These are phyloP conservation scores for Scaptodrosophila lebanonensis DNA, from an alignment of 1,140 invertebrate genomes.

Conservation along the genomic window DNA sequence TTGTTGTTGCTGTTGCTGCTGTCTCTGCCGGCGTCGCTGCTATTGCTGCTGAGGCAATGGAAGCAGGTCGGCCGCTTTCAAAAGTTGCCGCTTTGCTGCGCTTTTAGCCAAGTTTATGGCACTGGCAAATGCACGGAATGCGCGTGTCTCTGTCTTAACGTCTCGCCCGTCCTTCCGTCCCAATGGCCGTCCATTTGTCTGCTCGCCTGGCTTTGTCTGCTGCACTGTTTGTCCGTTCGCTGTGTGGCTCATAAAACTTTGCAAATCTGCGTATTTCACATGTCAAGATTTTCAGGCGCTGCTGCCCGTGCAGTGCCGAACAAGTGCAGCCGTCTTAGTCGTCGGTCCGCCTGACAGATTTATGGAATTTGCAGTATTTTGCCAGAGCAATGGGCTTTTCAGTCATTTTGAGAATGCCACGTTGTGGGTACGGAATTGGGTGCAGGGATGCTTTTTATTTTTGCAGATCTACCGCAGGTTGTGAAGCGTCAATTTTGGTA, in stretches of 20 bases:
- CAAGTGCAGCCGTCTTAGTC: slow-evolving; percentile 57
- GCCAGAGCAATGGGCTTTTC: slow-evolving; percentile 16
- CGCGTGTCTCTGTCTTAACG: slow-evolving; percentile 9
- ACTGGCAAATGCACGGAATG: slow-evolving; percentile 69
- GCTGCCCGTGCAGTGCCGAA: slow-evolving; percentile 36
- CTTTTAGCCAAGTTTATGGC: slow-evolving; percentile 71
- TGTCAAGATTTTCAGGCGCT: slow-evolving; percentile 62
- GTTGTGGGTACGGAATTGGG: no score
- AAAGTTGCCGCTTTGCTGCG: slow-evolving; percentile 59
- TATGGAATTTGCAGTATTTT: slow-evolving; percentile 67
- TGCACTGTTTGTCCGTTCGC: slow-evolving; percentile 29
- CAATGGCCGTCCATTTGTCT: no score
- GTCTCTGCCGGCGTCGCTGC: slow-evolving; percentile 9
- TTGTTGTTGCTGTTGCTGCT: slow-evolving; percentile 14
- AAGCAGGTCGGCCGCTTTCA: slow-evolving; percentile 25
- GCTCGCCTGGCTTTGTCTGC: slow-evolving; percentile 24
- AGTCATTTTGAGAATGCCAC: slow-evolving; percentile 28
- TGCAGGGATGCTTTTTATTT: slow-evolving; percentile 36
- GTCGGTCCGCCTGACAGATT: slow-evolving; percentile 67
- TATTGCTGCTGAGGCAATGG: slow-evolving; percentile 26
- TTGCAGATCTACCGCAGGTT: slow-evolving; percentile 41
- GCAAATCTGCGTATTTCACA: slow-evolving; percentile 75
- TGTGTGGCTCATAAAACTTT: slow-evolving; percentile 65
- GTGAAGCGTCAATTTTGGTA: slow-evolving; percentile 20
- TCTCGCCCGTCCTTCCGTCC: neutral